Evolutionary conservation across 2,888 invertebrate species (phyloP), one percentile per base, ranked within the genome.

Genomic region (Brachyptera putata): DNA sequence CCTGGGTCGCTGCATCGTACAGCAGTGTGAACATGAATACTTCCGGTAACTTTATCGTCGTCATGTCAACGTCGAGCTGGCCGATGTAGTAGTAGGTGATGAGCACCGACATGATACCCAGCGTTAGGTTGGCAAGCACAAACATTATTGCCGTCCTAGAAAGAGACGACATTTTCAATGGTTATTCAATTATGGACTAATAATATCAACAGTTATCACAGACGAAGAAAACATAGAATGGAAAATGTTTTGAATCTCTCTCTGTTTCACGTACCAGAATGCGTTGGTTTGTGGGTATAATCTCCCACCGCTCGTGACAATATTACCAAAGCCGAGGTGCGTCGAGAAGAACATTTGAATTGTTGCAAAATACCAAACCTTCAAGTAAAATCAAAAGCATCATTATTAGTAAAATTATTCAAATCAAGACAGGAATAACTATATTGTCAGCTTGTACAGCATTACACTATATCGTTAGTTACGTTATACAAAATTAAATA

Each of bases 341-440:
- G 84, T 81, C 0, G 85, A 84, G 69, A 85, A 74, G 67, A 85
- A 75, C 48, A 84, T 79, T 71, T 85, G 85, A 34, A 84, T 79
- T 64, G 81, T 72, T 0, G 83, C 81, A 66, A 82, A 84, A 68
- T 83, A 83, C 85, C 85, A 85, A 63, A 69, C 79, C 79, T 79
- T 68, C 48, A 74, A 74, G 2, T 53, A 13, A 63, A 61, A 60
- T 57, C 2, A 13, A 63, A 61, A 60, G 57, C 2, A 3, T n/a
- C n/a, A n/a, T n/a, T n/a, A n/a, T n/a, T n/a, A n/a, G n/a, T n/a
- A n/a, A n/a, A n/a, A n/a, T n/a, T n/a, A n/a, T n/a, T n/a, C n/a
- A n/a, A n/a, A n/a, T n/a, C n/a, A n/a, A n/a, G n/a, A n/a, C n/a
- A n/a, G n/a, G n/a, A n/a, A n/a, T n/a, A n/a, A n/a, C n/a, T n/a